Base-by-base conservation (phyloP, 92 coral and sea anemone genomes). In the Parazoanthus darwini region DNA sequence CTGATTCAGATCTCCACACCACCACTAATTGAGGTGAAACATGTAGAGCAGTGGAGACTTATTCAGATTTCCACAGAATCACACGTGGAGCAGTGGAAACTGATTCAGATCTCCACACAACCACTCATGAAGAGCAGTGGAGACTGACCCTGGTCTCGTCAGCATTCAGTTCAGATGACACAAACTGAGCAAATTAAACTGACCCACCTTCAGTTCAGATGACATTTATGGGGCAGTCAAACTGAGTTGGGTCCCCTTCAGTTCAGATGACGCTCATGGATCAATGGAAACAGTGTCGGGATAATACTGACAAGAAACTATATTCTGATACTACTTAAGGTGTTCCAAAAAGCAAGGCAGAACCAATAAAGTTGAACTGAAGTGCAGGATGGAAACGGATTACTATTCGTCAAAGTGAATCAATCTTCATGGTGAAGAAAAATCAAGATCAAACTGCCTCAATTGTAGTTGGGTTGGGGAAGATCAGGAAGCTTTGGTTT, bases 101-200 rank as follows among this genome's bases (percentile, higher is more conserved):
- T 25, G 81, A 43, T 59, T 23, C 15, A 42, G 56, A 43, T 67
- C 74, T 67, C 74, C 35, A 67, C 35, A 22, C 74, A 22, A 67
- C 35, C 48, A 44, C 48, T 4, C 48, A 46, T 46, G 50, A 2
- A 39, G 8, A 67, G 29, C 74, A 67, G 74, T 67, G 15, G 35
- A 67, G 8, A 77, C 46, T 25, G 81, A 22, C 54, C 26, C 29
- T 43, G 80, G 22, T 67, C 74, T 67, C 74, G 35, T 14, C 74
- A 67, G 3, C 74, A 6, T 67, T 67, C 29, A 67, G 74, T 88
- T 88, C 78, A 94, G 90, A 92, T 88, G 74, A 74, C 86, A 85
- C 59, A 77, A n/a, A 20, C 9, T 3, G 18, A 77, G 81, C 59
- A 38, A n/a, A 18, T 14, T 29, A 20, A 22, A 77, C 46, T 25